These are phyloP conservation scores for Propsilocerus akamusi DNA, from an alignment of 1,140 invertebrate species.

Conservation along the genomic window DNA sequence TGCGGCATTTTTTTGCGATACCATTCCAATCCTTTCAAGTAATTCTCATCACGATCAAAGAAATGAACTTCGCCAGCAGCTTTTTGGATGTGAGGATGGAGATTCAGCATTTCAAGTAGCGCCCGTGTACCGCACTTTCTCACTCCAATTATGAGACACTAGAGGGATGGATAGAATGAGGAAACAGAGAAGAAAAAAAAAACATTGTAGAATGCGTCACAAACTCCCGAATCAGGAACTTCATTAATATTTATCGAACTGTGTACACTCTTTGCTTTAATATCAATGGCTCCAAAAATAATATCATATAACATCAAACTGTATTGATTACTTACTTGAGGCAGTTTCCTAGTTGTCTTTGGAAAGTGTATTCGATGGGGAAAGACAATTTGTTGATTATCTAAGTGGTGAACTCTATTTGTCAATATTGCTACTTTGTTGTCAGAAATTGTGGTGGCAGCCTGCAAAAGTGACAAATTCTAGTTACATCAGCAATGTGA, in stretches of 20 bases:
- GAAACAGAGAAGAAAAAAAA: not conserved
- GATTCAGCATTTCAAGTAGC: conserved; percentile 81
- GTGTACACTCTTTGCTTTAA: too few species aligned
- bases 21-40: conserved; percentile 78
- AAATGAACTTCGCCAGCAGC: conserved; percentile 87
- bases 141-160: conserved; percentile 85
- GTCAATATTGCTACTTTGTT: not conserved
- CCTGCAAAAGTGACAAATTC: not conserved
- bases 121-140: conserved; percentile 87
- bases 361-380: conserved; percentile 27
- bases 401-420: conserved; percentile 11
- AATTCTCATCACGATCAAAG: conserved; percentile 85
- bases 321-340: conserved; percentile 25
- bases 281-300: too few species aligned
- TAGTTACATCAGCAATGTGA: not conserved
- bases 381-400: conserved; percentile 25
- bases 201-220: too few species aligned
- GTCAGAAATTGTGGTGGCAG: not conserved
- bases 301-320: too few species aligned
- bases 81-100: conserved; percentile 84
- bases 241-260: too few species aligned
- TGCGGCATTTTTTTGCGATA: conserved; percentile 84
- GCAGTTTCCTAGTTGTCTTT: conserved; percentile 30
- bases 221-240: too few species aligned
- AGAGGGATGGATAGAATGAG: not conserved